Conservation (phyloP, 64 coral and sea anemone species). For the Hydrozoanthus tunicans region DNA sequence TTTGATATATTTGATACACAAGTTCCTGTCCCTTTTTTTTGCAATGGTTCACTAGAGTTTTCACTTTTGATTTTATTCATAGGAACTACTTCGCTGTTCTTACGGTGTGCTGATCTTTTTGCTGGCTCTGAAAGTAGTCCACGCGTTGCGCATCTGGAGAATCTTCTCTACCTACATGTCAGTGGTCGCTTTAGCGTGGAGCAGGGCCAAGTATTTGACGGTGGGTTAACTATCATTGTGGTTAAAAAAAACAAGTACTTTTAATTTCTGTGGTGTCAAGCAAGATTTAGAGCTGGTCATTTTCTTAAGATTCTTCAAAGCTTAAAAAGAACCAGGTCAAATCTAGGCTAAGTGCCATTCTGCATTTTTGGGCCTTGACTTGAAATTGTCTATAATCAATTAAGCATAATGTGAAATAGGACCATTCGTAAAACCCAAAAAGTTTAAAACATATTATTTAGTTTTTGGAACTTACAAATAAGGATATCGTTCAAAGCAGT, state of each 20-base stretch:
- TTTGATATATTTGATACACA: too few relatives aligned
- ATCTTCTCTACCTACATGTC: background rate
- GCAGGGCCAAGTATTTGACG: background rate
- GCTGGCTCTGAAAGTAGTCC: constrained; percentile 7
- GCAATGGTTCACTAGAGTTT: background rate
- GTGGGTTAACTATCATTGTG: background rate
- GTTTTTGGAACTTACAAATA: too few relatives aligned
- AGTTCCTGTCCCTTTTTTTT: too few relatives aligned
- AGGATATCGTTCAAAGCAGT: too few relatives aligned
- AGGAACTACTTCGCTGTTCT: constrained; percentile 2
- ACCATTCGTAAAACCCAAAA: too few relatives aligned
- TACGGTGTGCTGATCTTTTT: constrained; percentile 27
- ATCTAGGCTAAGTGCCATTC: too few relatives aligned
- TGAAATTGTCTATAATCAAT: too few relatives aligned
- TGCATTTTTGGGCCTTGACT: too few relatives aligned
- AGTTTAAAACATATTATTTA: too few relatives aligned
- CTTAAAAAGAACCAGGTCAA: too few relatives aligned
- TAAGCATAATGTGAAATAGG: too few relatives aligned
- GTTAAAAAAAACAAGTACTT: background rate
- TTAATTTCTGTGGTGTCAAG: background rate
- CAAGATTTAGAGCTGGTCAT: background rate
- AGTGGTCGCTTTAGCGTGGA: background rate
- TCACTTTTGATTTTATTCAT: background rate
- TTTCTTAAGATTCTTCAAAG: too few relatives aligned
- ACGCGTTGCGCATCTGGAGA: constrained; percentile 13